Evolutionary conservation across 2,797 vertebrate genomes (phyloP).

Genomic region (Phylloscopus collybita): DNA sequence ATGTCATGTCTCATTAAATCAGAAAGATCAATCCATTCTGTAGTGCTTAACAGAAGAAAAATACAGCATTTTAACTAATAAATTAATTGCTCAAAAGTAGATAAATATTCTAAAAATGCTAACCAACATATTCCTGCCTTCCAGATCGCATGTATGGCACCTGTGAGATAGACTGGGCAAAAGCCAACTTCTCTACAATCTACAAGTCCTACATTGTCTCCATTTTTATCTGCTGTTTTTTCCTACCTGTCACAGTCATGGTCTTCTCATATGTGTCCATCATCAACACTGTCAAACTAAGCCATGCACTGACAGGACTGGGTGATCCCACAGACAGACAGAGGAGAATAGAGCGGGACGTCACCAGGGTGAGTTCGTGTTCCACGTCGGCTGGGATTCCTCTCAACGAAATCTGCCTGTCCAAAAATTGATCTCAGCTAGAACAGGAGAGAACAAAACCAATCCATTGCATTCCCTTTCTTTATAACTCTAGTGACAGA

Average conservation of each 20-base stretch:
- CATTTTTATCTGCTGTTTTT: conserved; percentile 88
- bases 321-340: conserved; percentile 82
- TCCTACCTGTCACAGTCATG: conserved; percentile 84
- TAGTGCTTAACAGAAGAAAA: not conserved
- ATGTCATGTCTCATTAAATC: not conserved
- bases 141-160: conserved; percentile 88
- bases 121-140: not conserved
- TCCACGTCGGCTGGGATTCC: not conserved
- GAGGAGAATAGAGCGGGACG: conserved; percentile 83
- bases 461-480: not conserved
- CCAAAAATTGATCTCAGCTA: not conserved
- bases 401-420: not conserved
- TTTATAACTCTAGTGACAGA: not conserved
- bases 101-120: not conserved
- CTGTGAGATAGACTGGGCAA: conserved; percentile 91
- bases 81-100: not conserved
- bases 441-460: not conserved
- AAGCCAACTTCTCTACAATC: conserved; percentile 90
- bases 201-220: conserved; percentile 89
- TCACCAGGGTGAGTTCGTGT: conserved; percentile 78
- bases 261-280: conserved; percentile 86
- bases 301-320: conserved; percentile 81
- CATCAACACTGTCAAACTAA: conserved; percentile 88
- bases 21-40: not conserved
- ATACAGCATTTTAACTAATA: not conserved